Evolutionary conservation across 1,140 invertebrate genomes (phyloP), one percentile per base, ranked within the genome.

Genomic region (Glomeris maerens): DNA sequence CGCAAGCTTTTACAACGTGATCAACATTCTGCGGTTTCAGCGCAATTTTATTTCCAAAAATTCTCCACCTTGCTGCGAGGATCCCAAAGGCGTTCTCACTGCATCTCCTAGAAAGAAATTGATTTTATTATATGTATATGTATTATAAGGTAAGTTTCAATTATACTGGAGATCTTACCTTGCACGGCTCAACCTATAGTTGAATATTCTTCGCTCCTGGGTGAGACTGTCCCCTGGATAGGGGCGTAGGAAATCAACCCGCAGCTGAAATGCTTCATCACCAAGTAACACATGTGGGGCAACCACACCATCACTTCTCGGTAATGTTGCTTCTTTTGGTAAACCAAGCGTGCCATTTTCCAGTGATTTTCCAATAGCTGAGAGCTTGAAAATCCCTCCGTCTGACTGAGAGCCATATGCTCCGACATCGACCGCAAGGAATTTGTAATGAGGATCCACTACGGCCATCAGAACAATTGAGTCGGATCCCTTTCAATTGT

Each of bases 51-150:
- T n/a, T 25, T 10, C 46, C 45, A 17, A 57, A 52, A 31, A 60
- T 41, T 42, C 55, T 36, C 27, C 28, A 59, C 38, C 51, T 39
- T 50, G 39, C 25, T 17, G 45, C n/a, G 27, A 61, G 45, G 47
- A 62, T 59, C 17, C 55, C 62, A n/a, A n/a, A n/a, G n/a, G n/a
- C n/a, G n/a, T n/a, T n/a, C n/a, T n/a, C n/a, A n/a, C n/a, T n/a
- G n/a, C 57, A 64, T 64, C 5, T 54, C 56, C 53, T 63, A 60
- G 45, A 63, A 61, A 42, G 59, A 29, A 38, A 26, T 27, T 36
- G 50, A 21, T 5, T 20, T 44, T 20, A 44, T 20, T 20, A 44
- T 10, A 10, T 7, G 10, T 44, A n/a, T n/a, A n/a, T n/a, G n/a
- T n/a, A n/a, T n/a, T n/a, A n/a, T n/a, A n/a, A n/a, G n/a, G n/a